A percentile compares a stretch with the other conserved stretches of the same genome.
Conservation (phyloP, 2,113 vertebrate species). For the Isichthys henryi region DNA sequence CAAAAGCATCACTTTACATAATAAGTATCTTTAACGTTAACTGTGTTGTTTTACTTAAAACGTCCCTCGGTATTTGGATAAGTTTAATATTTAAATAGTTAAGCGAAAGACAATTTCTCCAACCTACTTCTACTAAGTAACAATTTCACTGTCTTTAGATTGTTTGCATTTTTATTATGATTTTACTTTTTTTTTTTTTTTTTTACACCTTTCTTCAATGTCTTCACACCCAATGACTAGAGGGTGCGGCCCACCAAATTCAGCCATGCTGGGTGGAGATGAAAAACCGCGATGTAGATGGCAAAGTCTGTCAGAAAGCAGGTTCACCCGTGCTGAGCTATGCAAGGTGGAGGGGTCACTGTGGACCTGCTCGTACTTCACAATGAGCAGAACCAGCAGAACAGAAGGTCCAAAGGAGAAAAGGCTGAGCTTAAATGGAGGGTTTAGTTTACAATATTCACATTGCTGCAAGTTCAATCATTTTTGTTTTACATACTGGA, state of each 20-base stretch:
- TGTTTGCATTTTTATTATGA: not conserved
- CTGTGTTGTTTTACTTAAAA: conserved; percentile 21
- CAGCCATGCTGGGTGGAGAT: not conserved
- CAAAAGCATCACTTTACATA: conserved; percentile 32
- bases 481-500: not conserved
- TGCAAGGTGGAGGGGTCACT: not conserved
- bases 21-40: conserved; percentile 15
- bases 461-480: not conserved
- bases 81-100: conserved; percentile 2
- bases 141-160: not conserved
- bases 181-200: not conserved
- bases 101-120: not conserved
- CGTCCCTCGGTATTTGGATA: not conserved
- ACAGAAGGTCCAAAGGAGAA: too few species aligned
- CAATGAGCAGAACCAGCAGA: too few species aligned
- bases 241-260: not conserved
- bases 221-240: not conserved
- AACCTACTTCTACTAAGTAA: not conserved
- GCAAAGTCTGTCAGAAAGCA: not conserved
- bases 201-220: not conserved
- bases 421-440: not conserved
- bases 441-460: not conserved
- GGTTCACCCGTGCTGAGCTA: not conserved
- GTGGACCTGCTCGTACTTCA: not conserved
- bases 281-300: not conserved